A percentile compares a stretch with the other conserved stretches of the same genome.
These are phyloP conservation scores for Leptobrachium leishanense DNA, from an alignment of 2,113 vertebrate species.

Conservation along the genomic window DNA sequence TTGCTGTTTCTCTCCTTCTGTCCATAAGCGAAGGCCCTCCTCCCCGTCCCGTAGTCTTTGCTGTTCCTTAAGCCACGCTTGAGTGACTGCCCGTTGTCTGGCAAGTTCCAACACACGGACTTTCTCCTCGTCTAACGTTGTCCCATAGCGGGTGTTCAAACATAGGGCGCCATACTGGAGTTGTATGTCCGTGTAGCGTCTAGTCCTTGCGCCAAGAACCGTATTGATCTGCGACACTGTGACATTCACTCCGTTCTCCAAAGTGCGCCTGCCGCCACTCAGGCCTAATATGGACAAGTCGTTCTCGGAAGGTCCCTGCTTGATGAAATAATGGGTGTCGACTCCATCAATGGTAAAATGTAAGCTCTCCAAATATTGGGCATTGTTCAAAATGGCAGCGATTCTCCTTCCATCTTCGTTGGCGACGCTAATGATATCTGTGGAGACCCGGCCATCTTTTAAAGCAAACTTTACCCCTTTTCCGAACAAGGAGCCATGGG, in stretches of 20 bases:
- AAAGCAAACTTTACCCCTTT: slow-evolving; percentile 93
- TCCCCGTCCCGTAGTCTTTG: slow-evolving; percentile 93
- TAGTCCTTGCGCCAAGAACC: slow-evolving; percentile 86
- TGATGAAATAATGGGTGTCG: slow-evolving; percentile 95
- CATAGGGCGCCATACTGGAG: slow-evolving; percentile 81
- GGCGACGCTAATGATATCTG: slow-evolving; percentile 92
- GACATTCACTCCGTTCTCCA: slow-evolving; percentile 94
- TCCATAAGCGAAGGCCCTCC: slow-evolving; percentile 91
- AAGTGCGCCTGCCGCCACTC: slow-evolving; percentile 85
- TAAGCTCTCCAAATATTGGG: slow-evolving; percentile 87
- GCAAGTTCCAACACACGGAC: slow-evolving; percentile 86
- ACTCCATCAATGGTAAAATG: slow-evolving; percentile 87
- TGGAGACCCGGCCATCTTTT: slow-evolving; percentile 83
- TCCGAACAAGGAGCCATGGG: slow-evolving; percentile 85
- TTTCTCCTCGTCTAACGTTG: slow-evolving; percentile 89
- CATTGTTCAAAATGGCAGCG: slow-evolving; percentile 86
- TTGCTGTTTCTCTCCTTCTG: slow-evolving; percentile 93
- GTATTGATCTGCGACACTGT: slow-evolving; percentile 95
- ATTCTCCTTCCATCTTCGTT: slow-evolving; percentile 90
- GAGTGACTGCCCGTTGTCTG: slow-evolving; percentile 80
- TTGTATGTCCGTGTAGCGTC: slow-evolving; percentile 93
- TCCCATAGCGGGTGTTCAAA: slow-evolving; percentile 91
- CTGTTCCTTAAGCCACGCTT: slow-evolving; percentile 88
- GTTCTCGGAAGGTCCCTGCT: slow-evolving; percentile 81
- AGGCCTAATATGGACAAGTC: slow-evolving; percentile 92